A percentile compares a stretch with the other conserved stretches of the same genome.
Conservation (phyloP, 2,113 vertebrate species). For the Cervus canadensis region DNA sequence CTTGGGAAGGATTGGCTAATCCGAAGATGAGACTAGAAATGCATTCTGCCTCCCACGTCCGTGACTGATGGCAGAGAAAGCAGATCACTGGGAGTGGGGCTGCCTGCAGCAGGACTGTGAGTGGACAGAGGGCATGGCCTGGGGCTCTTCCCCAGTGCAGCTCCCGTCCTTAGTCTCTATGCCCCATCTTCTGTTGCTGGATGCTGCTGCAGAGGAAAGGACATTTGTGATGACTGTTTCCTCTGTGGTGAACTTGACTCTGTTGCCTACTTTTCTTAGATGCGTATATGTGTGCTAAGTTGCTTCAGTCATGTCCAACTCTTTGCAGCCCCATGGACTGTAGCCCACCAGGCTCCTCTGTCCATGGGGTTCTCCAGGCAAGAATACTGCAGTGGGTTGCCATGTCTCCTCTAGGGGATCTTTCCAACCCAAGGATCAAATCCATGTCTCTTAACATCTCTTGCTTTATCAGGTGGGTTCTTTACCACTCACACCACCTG, state of each 20-base stretch:
- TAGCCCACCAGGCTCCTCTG: not conserved
- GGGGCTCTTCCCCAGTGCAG: not conserved
- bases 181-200: not conserved
- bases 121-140: not conserved
- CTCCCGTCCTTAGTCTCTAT: not conserved
- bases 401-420: not conserved
- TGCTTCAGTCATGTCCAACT: not conserved
- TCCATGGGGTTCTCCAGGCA: not conserved
- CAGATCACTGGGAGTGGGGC: not conserved
- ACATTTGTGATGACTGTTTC: not conserved
- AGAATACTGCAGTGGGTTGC: not conserved
- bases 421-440: not conserved
- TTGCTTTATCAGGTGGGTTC: not conserved
- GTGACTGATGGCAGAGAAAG: not conserved
- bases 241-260: not conserved
- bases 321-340: not conserved
- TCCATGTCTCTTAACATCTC: not conserved
- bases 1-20: not conserved
- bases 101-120: not conserved
- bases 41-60: not conserved
- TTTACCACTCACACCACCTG: not conserved
- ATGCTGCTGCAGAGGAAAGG: not conserved
- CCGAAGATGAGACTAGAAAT: not conserved
- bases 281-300: not conserved
- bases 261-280: not conserved